Evolutionary conservation across 1,140 invertebrate genomes (phyloP), one percentile per base, ranked within the genome.

Genomic region (Phocides pigmalion): DNA sequence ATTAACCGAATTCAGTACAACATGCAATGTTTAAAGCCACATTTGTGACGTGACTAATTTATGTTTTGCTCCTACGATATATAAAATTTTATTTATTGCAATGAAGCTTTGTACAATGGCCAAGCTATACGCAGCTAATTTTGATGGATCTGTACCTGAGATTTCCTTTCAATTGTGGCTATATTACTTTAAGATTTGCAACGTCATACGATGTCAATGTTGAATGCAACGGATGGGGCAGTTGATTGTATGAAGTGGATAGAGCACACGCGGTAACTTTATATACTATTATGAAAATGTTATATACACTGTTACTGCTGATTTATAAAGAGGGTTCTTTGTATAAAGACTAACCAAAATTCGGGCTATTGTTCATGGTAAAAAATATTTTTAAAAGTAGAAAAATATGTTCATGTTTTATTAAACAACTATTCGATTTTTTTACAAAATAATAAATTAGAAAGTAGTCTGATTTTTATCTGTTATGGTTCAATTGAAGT

Each of bases 131-230:
- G 20, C 53, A 65, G 19, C 44, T 51, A 51, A 44, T 66, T 64
- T 50, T 51, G 25, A 61, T 44, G 25, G 58, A 51, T 59, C 61
- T 62, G 64, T 66, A 66, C 64, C 64, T 66, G 64, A 66, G 14
- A 62, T 54, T 66, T 61, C 28, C 9, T 49, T 62, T 62, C 49
- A 49, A 32, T 51, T 66, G 58, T 44, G 46, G 32, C 19, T 54
- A 41, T 64, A 54, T 47, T 62, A 32, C 11, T 14, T 62, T 41
- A 62, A 47, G 44, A 53, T 50, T 32, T 32, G 28, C 53, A 41
- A 42, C n/a, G 28, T 32, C 2, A 12, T 41, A 20, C 9, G 14
- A 20, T 14, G 11, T 39, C 12, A 39, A 14, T 39, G 35, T 39
- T 39, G n/a, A 32, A 39, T 20, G 9, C 16, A 49, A 39, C 47